Conservation (phyloP, 2,888 invertebrate species). For the Mamestra brassicae region DNA sequence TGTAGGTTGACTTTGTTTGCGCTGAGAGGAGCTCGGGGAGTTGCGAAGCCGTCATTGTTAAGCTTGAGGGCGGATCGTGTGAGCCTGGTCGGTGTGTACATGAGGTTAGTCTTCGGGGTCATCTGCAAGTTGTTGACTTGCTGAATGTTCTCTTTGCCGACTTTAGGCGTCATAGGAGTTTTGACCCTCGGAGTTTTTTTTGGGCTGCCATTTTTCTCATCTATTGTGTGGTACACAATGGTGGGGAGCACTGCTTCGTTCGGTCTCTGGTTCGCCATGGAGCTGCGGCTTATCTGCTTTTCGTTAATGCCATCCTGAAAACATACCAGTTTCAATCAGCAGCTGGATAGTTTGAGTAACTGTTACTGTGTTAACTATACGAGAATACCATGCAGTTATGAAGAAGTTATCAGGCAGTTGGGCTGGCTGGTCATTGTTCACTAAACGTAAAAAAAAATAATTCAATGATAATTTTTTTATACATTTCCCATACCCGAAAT, state of each 20-base stretch:
- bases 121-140: conserved; percentile 66
- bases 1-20: conserved; percentile 81
- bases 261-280: conserved; percentile 80
- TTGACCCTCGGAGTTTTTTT: conserved; percentile 79
- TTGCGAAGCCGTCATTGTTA: conserved; percentile 83
- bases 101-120: conserved; percentile 80
- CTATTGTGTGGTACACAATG: conserved; percentile 70
- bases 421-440: no score
- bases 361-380: no score
- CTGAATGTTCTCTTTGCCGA: conserved; percentile 84
- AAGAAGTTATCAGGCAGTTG: no score
- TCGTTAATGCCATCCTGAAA: conserved; percentile 88
- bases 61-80: conserved; percentile 84
- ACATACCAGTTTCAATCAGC: background rate
- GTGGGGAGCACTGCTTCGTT: conserved; percentile 66
- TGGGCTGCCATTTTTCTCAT: conserved; percentile 73
- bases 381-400: no score
- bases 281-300: conserved; percentile 89
- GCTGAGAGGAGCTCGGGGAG: conserved; percentile 84
- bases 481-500: no score
- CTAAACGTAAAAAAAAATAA: no score
- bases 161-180: conserved; percentile 80
- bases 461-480: no score
- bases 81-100: conserved; percentile 82
- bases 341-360: background rate